Base-by-base conservation (phyloP, 2,113 vertebrate species). In the Phylloscopus trochiloides region DNA sequence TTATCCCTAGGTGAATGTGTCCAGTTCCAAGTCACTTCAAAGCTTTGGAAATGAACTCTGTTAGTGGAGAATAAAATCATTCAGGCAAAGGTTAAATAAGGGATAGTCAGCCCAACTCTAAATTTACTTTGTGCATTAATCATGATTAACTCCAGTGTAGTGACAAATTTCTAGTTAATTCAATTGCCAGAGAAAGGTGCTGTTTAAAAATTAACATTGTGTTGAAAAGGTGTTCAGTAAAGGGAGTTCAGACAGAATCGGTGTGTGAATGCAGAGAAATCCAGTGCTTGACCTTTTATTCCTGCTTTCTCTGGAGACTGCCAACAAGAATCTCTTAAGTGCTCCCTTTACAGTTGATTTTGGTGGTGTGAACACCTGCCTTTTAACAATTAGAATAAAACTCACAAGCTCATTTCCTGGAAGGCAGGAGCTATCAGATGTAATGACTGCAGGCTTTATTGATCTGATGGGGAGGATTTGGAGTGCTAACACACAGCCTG, bases 351-450 rank as follows among this genome's bases (percentile, higher is more conserved):
- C 38, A 1, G 47, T 50, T 92, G 74, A 83, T 85, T 93, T 77
- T 83, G 75, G 59, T 93, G 75, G 43, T 83, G 63, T 59, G 61
- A 81, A 81, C 86, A 94, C 94, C 86, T 88, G 68, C 61, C 43
- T 88, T 29, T 74, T 92, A 88, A 86, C 51, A 90, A 70, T 83
- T 77, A 88, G 79, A 88, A 77, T 95, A 84, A 96, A 93, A 88
- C 63, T 92, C 88, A 70, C 38, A 76, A 34, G 76, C 55, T 96
- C 40, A 57, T 94, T 96, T 96, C 88, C 90, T 95, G 88, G 92
- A 94, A 96, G 78, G 67, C 22, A 57, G 59, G 47, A 86, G 72
- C 52, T 80, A 71, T 92, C 75, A 52, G 72, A 80, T 0, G 0
- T 88, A 70, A 77, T 78, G 86, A 77, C 68, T 96, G 76, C 28